Conservation (phyloP, 2,888 invertebrate species). For the Melinopterus prodromus region DNA sequence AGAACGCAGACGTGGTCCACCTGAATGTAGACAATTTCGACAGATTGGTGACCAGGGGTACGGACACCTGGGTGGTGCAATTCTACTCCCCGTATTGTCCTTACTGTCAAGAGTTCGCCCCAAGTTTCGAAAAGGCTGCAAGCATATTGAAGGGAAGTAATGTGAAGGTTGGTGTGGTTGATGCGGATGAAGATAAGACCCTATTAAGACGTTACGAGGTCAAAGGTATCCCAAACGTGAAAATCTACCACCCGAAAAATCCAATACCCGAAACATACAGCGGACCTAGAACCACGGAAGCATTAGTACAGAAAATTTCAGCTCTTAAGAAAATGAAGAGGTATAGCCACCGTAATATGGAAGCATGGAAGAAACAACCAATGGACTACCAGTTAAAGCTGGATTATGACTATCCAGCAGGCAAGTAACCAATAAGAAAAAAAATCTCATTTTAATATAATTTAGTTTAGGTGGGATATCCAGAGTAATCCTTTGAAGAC, state of each 20-base stretch:
- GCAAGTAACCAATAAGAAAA: neutral
- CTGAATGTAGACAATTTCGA: constrained; percentile 40
- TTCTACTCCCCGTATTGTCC: constrained; percentile 44
- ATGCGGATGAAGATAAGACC: constrained; percentile 38
- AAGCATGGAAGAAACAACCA: neutral
- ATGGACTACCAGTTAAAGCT: neutral
- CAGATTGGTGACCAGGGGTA: constrained; percentile 37
- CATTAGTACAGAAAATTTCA: constrained; percentile 35
- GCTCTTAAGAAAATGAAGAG: constrained; percentile 22
- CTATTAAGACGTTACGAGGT: constrained; percentile 37
- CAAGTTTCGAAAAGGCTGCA: constrained; percentile 42
- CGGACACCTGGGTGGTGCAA: constrained; percentile 43
- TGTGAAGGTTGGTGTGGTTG: constrained; percentile 42
- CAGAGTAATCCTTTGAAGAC: neutral
- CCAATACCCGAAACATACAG: constrained; percentile 40
- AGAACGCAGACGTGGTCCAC: constrained; percentile 30
- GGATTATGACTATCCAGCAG: neutral
- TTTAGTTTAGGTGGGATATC: neutral
- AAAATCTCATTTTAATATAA: too few relatives aligned
- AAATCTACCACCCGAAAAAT: constrained; percentile 41
- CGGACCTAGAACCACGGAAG: constrained; percentile 40
- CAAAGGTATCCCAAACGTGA: constrained; percentile 41
- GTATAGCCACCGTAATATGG: neutral
- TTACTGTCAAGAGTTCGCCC: constrained; percentile 43
- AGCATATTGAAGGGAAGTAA: constrained; percentile 34